A percentile compares a stretch with the other conserved stretches of the same genome.
These are phyloP conservation scores for Denticeps clupeoides DNA, from an alignment of 2,797 vertebrate genomes.

Conservation along the genomic window DNA sequence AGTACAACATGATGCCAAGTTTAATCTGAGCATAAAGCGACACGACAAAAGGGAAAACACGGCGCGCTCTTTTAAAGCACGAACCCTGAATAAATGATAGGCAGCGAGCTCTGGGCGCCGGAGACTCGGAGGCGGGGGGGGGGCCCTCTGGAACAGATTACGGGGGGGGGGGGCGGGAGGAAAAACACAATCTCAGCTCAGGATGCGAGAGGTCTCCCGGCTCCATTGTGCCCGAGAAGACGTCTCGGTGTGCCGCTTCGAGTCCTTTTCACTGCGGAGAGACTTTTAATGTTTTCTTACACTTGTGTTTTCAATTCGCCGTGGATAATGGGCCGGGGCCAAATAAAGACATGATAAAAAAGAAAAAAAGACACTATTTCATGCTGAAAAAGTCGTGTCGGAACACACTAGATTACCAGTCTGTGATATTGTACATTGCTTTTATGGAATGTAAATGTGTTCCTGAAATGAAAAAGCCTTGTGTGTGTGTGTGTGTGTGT, in stretches of 20 bases:
- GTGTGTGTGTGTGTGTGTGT: too few relatives aligned
- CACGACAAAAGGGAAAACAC: constrained; percentile 73
- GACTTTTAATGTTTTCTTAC: constrained; percentile 12
- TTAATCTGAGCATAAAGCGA: constrained; percentile 78
- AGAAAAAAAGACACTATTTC: too few relatives aligned
- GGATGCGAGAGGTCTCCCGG: constrained; percentile 50
- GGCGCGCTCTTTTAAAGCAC: constrained; percentile 67
- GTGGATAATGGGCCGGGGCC: constrained; percentile 12
- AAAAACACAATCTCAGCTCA: constrained; percentile 53
- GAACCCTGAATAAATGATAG: constrained; percentile 79
- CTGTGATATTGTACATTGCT: background rate
- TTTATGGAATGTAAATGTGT: background rate
- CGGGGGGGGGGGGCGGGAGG: constrained; percentile 42
- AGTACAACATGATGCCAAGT: constrained; percentile 82
- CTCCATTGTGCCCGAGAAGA: constrained; percentile 56
- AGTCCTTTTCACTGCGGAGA: constrained; percentile 44
- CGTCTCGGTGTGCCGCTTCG: constrained; percentile 59
- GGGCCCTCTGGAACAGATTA: constrained; percentile 24
- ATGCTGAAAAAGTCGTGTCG: constrained; percentile 5
- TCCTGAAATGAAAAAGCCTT: background rate
- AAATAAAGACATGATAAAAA: constrained; percentile 9
- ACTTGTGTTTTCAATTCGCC: constrained; percentile 15
- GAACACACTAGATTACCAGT: background rate
- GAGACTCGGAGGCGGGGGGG: constrained; percentile 32
- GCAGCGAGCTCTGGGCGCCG: constrained; percentile 60